Conservation (phyloP, 1,140 invertebrate genomes). For the Tetramorium parvispinum region DNA sequence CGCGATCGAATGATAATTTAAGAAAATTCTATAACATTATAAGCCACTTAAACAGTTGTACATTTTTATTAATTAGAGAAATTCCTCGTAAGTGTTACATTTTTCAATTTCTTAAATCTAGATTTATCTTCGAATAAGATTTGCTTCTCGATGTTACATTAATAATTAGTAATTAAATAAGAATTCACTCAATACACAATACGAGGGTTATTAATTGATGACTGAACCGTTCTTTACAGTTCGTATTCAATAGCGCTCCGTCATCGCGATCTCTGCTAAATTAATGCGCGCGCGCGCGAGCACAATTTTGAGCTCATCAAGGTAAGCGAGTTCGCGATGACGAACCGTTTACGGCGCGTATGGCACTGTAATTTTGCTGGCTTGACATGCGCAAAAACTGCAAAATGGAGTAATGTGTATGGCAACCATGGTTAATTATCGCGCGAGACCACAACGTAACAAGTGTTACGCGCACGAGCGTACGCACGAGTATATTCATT, state of each 20-base stretch:
- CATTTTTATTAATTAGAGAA: not conserved
- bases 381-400: not conserved
- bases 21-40: not conserved
- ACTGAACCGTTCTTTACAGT: not conserved
- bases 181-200: not conserved
- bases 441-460: not conserved
- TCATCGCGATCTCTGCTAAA: not conserved
- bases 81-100: not conserved
- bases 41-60: not conserved
- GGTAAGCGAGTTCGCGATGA: slow-evolving; percentile 45
- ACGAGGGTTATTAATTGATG: not conserved
- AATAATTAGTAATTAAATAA: not conserved
- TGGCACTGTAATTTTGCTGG: slow-evolving; percentile 14
- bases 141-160: not conserved
- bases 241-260: not conserved
- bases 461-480: not conserved
- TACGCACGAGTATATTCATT: not conserved
- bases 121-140: not conserved
- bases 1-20: not conserved
- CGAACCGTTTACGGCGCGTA: not conserved
- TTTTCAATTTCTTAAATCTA: not conserved
- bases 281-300: slow-evolving; percentile 20
- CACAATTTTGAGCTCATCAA: slow-evolving; percentile 46
- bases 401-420: not conserved
- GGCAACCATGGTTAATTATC: not conserved